Evolutionary conservation across 2,888 invertebrate genomes (phyloP).

Genomic region (Ferrisia virgata): DNA sequence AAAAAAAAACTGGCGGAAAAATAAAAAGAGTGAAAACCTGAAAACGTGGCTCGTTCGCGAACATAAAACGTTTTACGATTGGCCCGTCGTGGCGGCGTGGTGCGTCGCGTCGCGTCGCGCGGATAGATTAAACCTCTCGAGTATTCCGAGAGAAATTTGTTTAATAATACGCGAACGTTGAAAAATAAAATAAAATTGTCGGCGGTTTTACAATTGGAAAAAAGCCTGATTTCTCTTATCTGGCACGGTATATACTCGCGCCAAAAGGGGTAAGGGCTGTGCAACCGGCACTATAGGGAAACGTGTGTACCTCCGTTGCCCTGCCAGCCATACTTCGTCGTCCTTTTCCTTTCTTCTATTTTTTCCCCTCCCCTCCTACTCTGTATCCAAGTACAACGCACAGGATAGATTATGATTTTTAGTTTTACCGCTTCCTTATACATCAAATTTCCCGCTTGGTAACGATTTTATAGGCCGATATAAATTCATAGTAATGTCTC

Average conservation of each 20-base stretch:
- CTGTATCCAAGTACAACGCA: neutral
- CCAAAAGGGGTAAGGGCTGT: neutral
- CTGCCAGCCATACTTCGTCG: neutral
- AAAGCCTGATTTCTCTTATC: neutral
- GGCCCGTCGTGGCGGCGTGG: neutral
- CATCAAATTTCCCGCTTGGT: constrained; percentile 19
- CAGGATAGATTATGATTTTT: constrained; percentile 24
- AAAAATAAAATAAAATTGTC: constrained; percentile 1
- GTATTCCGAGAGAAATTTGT: neutral
- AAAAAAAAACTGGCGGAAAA: too few species aligned
- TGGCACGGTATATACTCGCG: neutral
- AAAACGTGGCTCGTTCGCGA: neutral
- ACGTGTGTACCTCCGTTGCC: neutral
- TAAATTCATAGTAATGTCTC: constrained; percentile 28
- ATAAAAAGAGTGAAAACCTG: neutral
- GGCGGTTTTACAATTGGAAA: constrained; percentile 9
- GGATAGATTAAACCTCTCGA: neutral
- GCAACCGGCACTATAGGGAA: neutral
- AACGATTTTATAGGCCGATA: constrained; percentile 30
- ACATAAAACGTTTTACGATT: constrained; percentile 8
- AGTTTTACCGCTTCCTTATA: constrained; percentile 25
- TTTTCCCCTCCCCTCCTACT: too few species aligned
- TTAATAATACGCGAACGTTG: constrained; percentile 14
- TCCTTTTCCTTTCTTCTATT: neutral
- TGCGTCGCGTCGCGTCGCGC: neutral